Evolutionary conservation across 2,797 vertebrate genomes (phyloP), one percentile per base, ranked within the genome.

Genomic region (Pempheris klunzingeri): DNA sequence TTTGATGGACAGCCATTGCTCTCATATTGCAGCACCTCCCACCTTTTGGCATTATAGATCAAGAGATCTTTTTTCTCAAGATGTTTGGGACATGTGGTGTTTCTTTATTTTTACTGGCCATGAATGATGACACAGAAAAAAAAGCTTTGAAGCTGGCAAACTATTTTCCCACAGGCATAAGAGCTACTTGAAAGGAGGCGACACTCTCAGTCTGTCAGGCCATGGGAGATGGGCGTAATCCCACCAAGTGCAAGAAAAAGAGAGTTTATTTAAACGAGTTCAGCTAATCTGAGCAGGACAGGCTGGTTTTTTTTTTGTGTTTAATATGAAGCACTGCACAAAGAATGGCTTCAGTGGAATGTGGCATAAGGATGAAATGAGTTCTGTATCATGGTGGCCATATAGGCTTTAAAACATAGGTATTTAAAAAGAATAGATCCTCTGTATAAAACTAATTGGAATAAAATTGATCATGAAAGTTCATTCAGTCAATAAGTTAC

Each of bases 31-130:
- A 11, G 30, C 55, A 52, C 36, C 26, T 68, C 26, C 28, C 9
- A 52, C 54, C n/a, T 47, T 65, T 62, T 60, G 36, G 15, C 18
- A 32, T 50, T 49, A 39, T 17, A 53, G 30, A 62, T 52, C 32
- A 77, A 26, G 50, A 24, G 4, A 15, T 71, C 50, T 41, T 44
- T 39, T 64, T 28, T n/a, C 43, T 68, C 53, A 61, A 75, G 61
- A 71, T 68, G 55, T 64, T 61, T 53, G 52, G 71, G 83, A 69
- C 77, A 44, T 78, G 43, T 74, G 61, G 71, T 63, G 20, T 83
- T 75, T 81, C 67, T 86, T 88, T 81, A 73, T 88, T 90, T 87
- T 84, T 55, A 57, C 64, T 78, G 77, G 74, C 77, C 71, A 50
- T 53, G 78, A 62, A 60, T 24, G 68, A 80, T 80, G 82, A 78